Percentiles rank a stretch among this genome's conserved stretches.
phyloP scores from a whole-genome alignment of 2,888 invertebrate genomes.

The Papilio elwesi region DNA sequence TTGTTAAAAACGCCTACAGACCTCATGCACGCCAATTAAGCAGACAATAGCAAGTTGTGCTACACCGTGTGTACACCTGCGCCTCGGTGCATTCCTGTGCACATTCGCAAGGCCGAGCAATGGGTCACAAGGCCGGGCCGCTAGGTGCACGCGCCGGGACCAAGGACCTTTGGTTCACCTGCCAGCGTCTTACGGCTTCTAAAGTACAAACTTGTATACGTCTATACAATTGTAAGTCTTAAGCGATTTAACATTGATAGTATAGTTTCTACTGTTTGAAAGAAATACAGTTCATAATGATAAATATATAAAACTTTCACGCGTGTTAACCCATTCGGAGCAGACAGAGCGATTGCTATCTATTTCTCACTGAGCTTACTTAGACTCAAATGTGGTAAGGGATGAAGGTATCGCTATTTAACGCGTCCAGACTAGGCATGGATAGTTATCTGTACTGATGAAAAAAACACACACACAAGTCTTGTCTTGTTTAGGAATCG shows the following conservation, averaged over 20 bases:
- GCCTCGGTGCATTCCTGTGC: conserved; percentile 44
- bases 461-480: too few species aligned
- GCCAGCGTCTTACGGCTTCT: conserved; percentile 43
- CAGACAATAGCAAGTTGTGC: conserved; percentile 28
- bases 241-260: conserved; percentile 2
- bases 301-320: not conserved
- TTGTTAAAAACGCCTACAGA: not conserved
- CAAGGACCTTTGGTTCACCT: conserved; percentile 67
- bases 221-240: conserved; percentile 3
- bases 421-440: not conserved
- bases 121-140: conserved; percentile 79
- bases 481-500: too few species aligned
- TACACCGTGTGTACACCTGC: conserved; percentile 44
- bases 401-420: not conserved
- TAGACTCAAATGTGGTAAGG: not conserved
- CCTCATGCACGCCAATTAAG: conserved; percentile 30
- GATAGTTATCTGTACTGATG: too few species aligned
- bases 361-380: not conserved
- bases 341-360: not conserved
- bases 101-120: conserved; percentile 68
- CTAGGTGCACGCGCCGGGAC: conserved; percentile 59
- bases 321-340: not conserved
- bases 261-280: conserved; percentile 1
- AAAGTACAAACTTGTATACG: conserved; percentile 10
- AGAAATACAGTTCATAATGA: not conserved